Base-by-base conservation (phyloP, 2,888 invertebrate genomes). In the Campoletis raptor region DNA sequence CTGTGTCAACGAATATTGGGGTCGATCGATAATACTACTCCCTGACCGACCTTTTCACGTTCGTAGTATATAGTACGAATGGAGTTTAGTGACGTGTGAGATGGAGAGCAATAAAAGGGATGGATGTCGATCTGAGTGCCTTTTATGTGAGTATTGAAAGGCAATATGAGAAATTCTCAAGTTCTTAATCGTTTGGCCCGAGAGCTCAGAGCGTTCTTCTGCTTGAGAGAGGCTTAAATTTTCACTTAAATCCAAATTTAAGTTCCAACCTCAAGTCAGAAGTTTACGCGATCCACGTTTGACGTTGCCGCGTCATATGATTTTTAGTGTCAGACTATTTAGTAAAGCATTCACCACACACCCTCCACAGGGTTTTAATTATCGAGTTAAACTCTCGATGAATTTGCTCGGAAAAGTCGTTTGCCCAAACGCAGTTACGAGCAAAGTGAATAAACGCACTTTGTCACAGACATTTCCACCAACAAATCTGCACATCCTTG, bases 11-110 rank as follows among this genome's bases (percentile, higher is more conserved):
- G 61, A 70, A 81, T 84, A 80, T 84, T 69, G 84, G 45, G 84
- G 84, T 79, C 83, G 83, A 73, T 83, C 83, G 83, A 83, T 83
- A 79, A 73, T 54, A 64, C 64, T 61, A 72, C 45, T 70, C 61
- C 61, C 83, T 69, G 72, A 40, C 42, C 36, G 77, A 77, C 83
- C 70, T 83, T 77, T 76, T 48, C 76, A 64, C 45, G 64, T 70
- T 48, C 12, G 8, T 48, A 48, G 37, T 24, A 78, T 52, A 67
- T 24, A 24, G 40, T 52, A 54, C 40, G 37, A 74, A 40, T 61
- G 74, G 40, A 42, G 74, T 61, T 57, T 74, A 57, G 36, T 24
- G 74, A 61, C 57, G 57, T 61, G 40, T 61, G 42, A 57, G 24
- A 40, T 74, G 74, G 42, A 12, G 40, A 21, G 61, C 42, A 42